phyloP scores from a whole-genome alignment of 1,140 invertebrate species.

The Pseudomyrmex gracilis region DNA sequence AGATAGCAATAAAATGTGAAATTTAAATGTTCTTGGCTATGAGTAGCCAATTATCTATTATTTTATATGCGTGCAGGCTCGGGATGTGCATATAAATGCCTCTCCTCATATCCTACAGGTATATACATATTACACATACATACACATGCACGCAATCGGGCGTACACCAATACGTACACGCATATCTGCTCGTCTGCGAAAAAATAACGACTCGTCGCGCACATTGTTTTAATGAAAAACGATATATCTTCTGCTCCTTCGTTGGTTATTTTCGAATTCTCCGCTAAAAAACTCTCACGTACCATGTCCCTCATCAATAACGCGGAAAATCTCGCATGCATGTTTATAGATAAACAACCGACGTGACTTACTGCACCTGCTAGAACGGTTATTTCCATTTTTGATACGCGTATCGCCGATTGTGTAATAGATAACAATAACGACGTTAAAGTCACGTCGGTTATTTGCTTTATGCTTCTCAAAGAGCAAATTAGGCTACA shows the following conservation, averaged over 20 bases:
- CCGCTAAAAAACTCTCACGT: constrained; percentile 47
- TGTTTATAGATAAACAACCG: constrained; percentile 52
- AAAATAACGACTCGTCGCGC: constrained; percentile 26
- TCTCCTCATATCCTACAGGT: not conserved
- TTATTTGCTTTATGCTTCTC: not conserved
- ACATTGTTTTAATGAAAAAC: constrained; percentile 43
- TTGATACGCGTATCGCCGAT: not conserved
- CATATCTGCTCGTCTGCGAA: not conserved
- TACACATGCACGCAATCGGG: not conserved
- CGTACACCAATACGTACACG: not conserved
- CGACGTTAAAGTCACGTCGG: not conserved
- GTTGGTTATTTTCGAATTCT: constrained; percentile 43
- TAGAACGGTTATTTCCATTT: not conserved
- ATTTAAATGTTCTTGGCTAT: not conserved
- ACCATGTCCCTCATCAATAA: constrained; percentile 31
- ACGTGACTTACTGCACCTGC: not conserved
- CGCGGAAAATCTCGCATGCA: constrained; percentile 40
- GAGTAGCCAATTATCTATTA: constrained; percentile 4
- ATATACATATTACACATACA: not conserved
- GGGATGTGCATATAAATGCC: constrained; percentile 3
- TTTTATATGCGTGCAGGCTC: not conserved
- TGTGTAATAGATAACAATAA: constrained; percentile 25
- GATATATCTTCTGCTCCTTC: not conserved
- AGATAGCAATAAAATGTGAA: not conserved
- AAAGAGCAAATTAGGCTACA: not conserved